Evolutionary conservation across 2,888 invertebrate species (phyloP), one percentile per base, ranked within the genome.

Genomic region (Harpalus rufipes): DNA sequence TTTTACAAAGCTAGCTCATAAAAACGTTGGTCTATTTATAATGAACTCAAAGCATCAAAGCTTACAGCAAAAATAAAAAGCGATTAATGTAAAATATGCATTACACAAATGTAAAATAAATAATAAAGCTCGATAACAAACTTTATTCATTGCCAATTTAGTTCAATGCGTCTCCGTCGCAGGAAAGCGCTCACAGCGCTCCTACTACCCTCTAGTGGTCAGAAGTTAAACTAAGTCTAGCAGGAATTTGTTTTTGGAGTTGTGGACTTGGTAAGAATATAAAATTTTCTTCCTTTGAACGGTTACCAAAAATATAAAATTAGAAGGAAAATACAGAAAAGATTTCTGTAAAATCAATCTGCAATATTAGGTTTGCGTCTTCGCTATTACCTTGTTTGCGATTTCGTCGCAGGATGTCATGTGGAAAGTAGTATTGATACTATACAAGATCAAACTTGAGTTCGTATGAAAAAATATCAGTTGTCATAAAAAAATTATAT

Each of bases 361-460:
- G 14, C 12, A 81, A 25, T 74, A 18, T 18, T 74, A 5, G 72
- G 51, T 68, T 81, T 65, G 68, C 7, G 44, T 32, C 63, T 65
- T 16, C 10, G 44, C 32, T 68, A 12, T 63, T 44, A 39, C 25
- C 41, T 21, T 41, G 51, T 81, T 81, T n/a, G 5, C 16, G 41
- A 21, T 65, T 65, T 7, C 16, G 12, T 68, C 81, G 32, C 81
- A 25, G 25, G 68, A 81, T 81, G 81, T 68, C 81, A 8, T 10
- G 8, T 4, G 51, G 68, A 81, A 81, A 51, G 21, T 25, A 68
- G 51, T 81, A 56, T 81, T 68, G 81, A 68, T 68, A 68, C 10
- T 18, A 18, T 65, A 12, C 6, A 8, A 12, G 2, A 51, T 10
- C 1, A 51, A 2, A 12, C 44, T 12, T n/a, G n/a, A n/a, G n/a